Evolutionary conservation across 2,888 invertebrate genomes (phyloP), one percentile per base, ranked within the genome.

Genomic region (Terebella lapidaria): DNA sequence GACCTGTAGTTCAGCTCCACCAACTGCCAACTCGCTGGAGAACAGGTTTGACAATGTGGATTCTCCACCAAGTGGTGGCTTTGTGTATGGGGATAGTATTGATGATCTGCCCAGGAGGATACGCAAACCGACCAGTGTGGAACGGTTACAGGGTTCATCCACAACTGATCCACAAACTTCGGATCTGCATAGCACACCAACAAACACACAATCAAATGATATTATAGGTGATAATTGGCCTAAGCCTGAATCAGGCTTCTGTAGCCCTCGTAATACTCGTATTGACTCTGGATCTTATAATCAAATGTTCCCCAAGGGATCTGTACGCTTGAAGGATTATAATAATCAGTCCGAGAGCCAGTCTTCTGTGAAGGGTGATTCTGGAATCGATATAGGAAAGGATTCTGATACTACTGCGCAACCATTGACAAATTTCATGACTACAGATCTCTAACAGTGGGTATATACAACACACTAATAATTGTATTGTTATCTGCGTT

Each of bases 361-460:
- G 5, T 27, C 53, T 5, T 53, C 53, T 5, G 29, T 25, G 5
- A 25, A 28, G 26, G 53, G 27, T 15, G 53, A 53, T 28, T 53
- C 53, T 22, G 53, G 53, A 5, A 53, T 53, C 26, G 53, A 53
- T 28, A 53, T 53, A 10, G 53, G 53, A 10, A 25, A 28, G 29
- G 53, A 53, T 5, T 28, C 27, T 5, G 53, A 53, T 4, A n/a
- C 24, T 15, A 5, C 26, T 15, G 26, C 53, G 5, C 5, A 10
- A 5, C 53, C 26, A 25, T 5, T 22, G 27, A 25, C 53, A 5
- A 22, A 18, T 15, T 53, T 18, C 22, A 53, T 53, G 53, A 27
- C 53, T 5, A 53, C 53, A 18, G 53, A 53, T 28, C 53, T 53
- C 53, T 53, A 28, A 53, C 49, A n/a, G n/a, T n/a, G n/a, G n/a